Evolutionary conservation across 2,113 vertebrate genomes (phyloP).

Genomic region (Tapirus terrestris): DNA sequence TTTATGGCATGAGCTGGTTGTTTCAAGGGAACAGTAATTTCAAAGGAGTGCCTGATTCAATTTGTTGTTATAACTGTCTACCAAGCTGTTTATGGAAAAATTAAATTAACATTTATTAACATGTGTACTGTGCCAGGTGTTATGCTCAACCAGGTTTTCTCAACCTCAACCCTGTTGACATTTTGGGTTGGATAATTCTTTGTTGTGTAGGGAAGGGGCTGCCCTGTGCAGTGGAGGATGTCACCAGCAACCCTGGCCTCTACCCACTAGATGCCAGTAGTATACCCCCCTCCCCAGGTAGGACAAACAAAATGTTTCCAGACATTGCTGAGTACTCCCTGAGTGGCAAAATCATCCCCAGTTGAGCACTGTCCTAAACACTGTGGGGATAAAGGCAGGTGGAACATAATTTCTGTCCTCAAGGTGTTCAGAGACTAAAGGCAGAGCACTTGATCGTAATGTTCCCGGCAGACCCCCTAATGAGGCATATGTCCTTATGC

Average conservation of each 20-base stretch:
- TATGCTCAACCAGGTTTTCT: neutral
- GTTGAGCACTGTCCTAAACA: neutral
- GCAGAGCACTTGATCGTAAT: neutral
- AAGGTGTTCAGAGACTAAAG: neutral
- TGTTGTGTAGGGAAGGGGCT: fast-evolving
- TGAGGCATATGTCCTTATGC: neutral
- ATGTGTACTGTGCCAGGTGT: neutral
- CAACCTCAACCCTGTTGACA: neutral
- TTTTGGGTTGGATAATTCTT: neutral
- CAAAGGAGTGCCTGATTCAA: neutral
- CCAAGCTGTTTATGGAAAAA: neutral
- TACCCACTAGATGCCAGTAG: fast-evolving
- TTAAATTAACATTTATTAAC: neutral
- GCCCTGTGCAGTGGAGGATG: too few species aligned
- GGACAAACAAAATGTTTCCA: neutral
- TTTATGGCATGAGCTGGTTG: neutral
- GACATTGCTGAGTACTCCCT: neutral
- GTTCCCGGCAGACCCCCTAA: neutral
- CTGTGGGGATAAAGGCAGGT: too few species aligned
- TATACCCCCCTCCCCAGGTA: fast-evolving
- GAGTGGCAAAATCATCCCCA: neutral
- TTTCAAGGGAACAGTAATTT: neutral
- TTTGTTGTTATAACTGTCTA: neutral
- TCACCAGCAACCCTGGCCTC: too few species aligned
- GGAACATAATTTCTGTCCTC: neutral